Evolutionary conservation across 1,140 invertebrate species (phyloP), one percentile per base, ranked within the genome.

Genomic region (Drosophila bocqueti): DNA sequence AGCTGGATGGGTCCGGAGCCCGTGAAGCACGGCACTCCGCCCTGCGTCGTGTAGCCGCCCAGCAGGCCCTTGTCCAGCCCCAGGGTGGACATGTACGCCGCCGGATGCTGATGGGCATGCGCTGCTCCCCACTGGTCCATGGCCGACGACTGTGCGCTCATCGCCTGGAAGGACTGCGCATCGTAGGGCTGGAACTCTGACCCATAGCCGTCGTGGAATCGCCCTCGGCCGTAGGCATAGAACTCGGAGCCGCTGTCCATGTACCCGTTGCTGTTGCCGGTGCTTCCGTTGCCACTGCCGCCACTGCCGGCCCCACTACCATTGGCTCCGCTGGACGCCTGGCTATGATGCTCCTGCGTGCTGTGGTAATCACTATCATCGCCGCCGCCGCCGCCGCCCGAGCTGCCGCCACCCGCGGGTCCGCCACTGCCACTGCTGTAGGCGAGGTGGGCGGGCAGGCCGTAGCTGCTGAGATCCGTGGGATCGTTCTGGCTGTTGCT

Each of bases 1-100:
- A 99, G 94, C 92, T 98, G 98, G 92, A 99, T 98, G 6, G 98
- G 98, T 13, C 98, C 98, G 66, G 97, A 98, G 74, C 97, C 97
- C 93, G 93, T 86, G 64, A 93, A 93, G 46, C 91, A 93, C 8
- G 92, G 92, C 43, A 93, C 89, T 16, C 92, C 92, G 1, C 91
- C 92, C 50, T 93, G 92, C 43, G 83, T 83, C 31, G 92, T 85
- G 46, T 93, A 93, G 74, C 82, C 82, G 8, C 91, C 92, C 31
- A 93, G 73, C 42, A 93, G 79, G 0, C 87, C 67, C 61, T 93
- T 93, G 40, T 93, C 92, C 59, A 93, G 79, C 1, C 91, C 86
- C 79, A 93, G 59, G 13, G 84, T 69, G 57, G 81, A 85, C 83
- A 93, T 91, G 61, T 90, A 93, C 5, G 91, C 83, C 6, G 91